Evolutionary conservation across 30 jellyfish, hydroid and myxozoan genomes (phyloP), one percentile per base, ranked within the genome.

Genomic region (Chrysaora quinquecirrha): DNA sequence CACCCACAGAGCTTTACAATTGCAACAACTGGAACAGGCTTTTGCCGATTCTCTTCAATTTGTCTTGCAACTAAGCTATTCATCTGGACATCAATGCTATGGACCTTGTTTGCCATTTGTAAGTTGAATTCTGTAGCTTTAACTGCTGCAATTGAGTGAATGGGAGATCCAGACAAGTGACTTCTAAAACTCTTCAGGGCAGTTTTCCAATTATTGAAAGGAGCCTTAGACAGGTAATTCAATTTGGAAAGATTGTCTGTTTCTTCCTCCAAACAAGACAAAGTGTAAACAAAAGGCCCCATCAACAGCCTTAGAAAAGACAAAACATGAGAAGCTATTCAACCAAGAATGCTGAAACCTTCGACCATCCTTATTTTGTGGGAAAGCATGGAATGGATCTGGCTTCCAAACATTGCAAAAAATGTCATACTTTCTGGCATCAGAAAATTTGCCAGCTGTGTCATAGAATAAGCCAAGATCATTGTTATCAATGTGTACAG

Each of bases 241-340:
- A 24, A n/a, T 30, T 66, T 66, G 20, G 86, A 14, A 11, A 21
- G 21, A 75, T 34, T 43, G 33, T 31, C 32, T 16, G 14, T 30
- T n/a, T 31, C 10, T 22, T 14, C 65, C 64, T 7, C 89, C 90
- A 35, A 78, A 78, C 30, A 58, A 76, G 3, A 62, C 89, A 78
- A 77, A 78, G 34, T 49, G 22, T 18, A 78, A 1, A 28, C 90
- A 78, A 63, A 29, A 78, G 20, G 87, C 90, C 14, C 87, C 90
- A 32, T 78, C 72, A 9, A 46, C 34, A 31, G 48, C 19, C 6
- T 76, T 64, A 22, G 88, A 78, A 78, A 61, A 78, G 62, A 56
- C 64, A 23, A 78, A 62, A 88, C 90, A 30, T 62, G 90, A 2
- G 47, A 74, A 38, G 22, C 38, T n/a, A n/a, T n/a, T n/a, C n/a